These are phyloP conservation scores for Accipiter superciliosus DNA, from an alignment of 2,797 vertebrate species.

Conservation along the genomic window DNA sequence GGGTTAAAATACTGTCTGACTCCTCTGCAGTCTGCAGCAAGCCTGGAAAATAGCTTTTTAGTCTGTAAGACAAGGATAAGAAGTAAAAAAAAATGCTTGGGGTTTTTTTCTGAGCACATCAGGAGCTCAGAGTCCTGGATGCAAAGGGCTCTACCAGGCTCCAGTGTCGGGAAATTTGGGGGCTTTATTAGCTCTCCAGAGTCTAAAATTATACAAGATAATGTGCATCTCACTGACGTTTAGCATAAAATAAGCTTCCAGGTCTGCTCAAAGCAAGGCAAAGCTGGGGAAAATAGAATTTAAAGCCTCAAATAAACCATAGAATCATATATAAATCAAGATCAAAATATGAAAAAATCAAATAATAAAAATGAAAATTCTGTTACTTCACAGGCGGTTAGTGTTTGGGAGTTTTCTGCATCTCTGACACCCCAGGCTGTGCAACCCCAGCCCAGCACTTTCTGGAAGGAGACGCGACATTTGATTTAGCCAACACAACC, in stretches of 20 bases:
- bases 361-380: no score
- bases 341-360: neutral
- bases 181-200: neutral
- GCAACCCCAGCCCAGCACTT: neutral
- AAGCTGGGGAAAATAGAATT: neutral
- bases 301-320: neutral
- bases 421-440: neutral
- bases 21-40: neutral
- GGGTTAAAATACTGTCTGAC: neutral
- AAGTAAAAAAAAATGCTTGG: neutral
- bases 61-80: neutral
- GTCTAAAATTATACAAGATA: neutral
- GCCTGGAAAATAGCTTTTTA: neutral
- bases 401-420: neutral
- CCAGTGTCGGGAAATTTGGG: neutral
- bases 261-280: neutral
- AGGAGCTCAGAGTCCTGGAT: neutral
- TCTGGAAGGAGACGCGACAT: neutral
- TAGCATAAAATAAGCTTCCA: neutral
- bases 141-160: neutral
- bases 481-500: neutral
- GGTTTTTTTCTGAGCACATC: neutral
- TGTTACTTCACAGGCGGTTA: rapidly evolving
- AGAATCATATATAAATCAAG: neutral
- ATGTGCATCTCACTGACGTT: neutral